Conservation (phyloP, 1,140 invertebrate species). For the Caenorhabditis latens region DNA sequence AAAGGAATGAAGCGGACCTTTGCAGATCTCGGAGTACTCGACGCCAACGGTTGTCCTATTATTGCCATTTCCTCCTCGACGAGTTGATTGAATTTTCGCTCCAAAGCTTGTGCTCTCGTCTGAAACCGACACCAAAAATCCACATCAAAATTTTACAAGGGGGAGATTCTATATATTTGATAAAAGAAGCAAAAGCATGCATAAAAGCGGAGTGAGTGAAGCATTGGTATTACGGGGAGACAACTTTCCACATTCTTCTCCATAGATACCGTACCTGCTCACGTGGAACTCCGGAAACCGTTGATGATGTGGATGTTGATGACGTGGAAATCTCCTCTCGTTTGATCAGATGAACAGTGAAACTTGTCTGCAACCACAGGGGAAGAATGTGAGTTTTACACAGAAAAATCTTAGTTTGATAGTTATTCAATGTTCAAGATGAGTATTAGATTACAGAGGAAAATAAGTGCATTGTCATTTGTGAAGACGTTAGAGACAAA, state of each 20-base stretch:
- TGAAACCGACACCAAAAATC: conserved; percentile 21
- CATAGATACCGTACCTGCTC: neutral
- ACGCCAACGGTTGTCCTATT: conserved; percentile 14
- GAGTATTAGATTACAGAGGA: neutral
- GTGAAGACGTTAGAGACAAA: conserved; percentile 16
- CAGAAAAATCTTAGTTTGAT: neutral
- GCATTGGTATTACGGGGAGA: neutral
- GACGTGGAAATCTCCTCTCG: conserved; percentile 44
- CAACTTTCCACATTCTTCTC: neutral
- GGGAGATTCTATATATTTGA: neutral
- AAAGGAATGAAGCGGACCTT: conserved; percentile 8
- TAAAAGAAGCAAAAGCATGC: neutral
- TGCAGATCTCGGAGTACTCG: conserved; percentile 36
- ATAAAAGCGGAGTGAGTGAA: neutral
- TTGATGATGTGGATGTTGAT: neutral
- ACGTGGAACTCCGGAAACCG: neutral
- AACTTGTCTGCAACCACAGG: conserved; percentile 56
- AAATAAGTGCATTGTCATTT: neutral
- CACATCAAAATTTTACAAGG: neutral
- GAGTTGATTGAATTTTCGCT: conserved; percentile 13
- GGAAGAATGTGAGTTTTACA: neutral
- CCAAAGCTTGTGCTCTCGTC: conserved; percentile 32
- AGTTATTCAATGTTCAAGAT: neutral
- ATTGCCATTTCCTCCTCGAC: conserved; percentile 1
- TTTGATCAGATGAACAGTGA: conserved; percentile 60